Percentiles rank a stretch among this genome's conserved stretches.
These are phyloP conservation scores for Drosophila peninsularis DNA, from an alignment of 2,888 invertebrate genomes.

Conservation along the genomic window DNA sequence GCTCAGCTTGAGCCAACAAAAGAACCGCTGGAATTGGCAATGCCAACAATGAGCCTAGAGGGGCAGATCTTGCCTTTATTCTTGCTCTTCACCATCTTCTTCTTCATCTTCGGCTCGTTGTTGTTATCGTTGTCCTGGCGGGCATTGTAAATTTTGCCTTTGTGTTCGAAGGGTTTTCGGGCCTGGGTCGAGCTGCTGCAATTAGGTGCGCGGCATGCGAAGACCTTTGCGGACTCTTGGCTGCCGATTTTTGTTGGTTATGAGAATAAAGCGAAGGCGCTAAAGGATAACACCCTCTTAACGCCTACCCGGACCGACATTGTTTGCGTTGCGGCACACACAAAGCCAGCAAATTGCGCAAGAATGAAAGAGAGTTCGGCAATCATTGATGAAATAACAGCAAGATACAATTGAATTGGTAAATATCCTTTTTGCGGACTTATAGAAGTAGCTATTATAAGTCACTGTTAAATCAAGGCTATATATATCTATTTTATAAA, in stretches of 20 bases:
- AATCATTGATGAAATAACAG: slow-evolving; percentile 21
- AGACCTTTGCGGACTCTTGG: slow-evolving; percentile 25
- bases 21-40: slow-evolving; percentile 45
- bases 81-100: background rate
- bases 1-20: background rate
- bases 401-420: background rate
- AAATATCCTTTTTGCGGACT: background rate
- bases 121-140: slow-evolving; percentile 52
- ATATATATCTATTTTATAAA: background rate
- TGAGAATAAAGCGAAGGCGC: slow-evolving; percentile 80
- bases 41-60: slow-evolving; percentile 50
- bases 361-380: slow-evolving; percentile 12
- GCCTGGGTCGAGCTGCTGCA: slow-evolving; percentile 64
- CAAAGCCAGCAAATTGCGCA: slow-evolving; percentile 40
- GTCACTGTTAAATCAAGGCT: background rate
- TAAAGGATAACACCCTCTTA: slow-evolving; percentile 83
- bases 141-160: slow-evolving; percentile 67
- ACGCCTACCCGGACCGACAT: slow-evolving; percentile 67
- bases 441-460: background rate
- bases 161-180: slow-evolving; percentile 42
- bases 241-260: slow-evolving; percentile 48
- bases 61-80: slow-evolving; percentile 37
- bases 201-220: slow-evolving; percentile 68
- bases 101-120: slow-evolving; percentile 14
- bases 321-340: slow-evolving; percentile 50